Evolutionary conservation across 2,888 invertebrate species (phyloP).

Genomic region (Eulithis prunata): DNA sequence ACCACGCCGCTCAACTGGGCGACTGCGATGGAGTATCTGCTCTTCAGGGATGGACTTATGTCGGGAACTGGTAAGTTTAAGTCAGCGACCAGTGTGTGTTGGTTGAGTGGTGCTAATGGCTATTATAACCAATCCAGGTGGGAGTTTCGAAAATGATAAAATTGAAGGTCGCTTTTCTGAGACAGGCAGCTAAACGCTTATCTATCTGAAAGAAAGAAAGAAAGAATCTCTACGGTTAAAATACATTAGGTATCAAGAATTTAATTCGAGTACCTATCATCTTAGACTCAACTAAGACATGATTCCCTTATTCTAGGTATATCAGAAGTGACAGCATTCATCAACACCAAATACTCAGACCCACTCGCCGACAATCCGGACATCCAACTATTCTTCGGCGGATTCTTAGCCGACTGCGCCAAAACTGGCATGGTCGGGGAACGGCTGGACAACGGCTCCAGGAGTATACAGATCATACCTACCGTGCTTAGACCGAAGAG

Average conservation of each 20-base stretch:
- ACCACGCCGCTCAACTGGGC: slow-evolving; percentile 95
- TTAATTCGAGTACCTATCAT: too few relatives aligned
- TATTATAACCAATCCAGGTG: too few relatives aligned
- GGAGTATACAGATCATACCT: slow-evolving; percentile 89
- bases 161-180: too few relatives aligned
- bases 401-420: slow-evolving; percentile 93
- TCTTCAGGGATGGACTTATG: slow-evolving; percentile 95
- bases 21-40: slow-evolving; percentile 94
- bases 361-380: slow-evolving; percentile 91
- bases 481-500: slow-evolving; percentile 94
- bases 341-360: slow-evolving; percentile 91
- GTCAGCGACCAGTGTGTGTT: neutral
- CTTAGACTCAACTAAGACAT: too few relatives aligned
- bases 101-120: too few relatives aligned
- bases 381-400: slow-evolving; percentile 94
- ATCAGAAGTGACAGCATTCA: slow-evolving; percentile 93
- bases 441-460: slow-evolving; percentile 86
- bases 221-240: too few relatives aligned
- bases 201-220: too few relatives aligned
- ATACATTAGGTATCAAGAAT: too few relatives aligned
- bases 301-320: slow-evolving; percentile 79
- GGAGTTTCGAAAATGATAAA: too few relatives aligned
- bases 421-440: slow-evolving; percentile 94
- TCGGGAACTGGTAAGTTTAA: slow-evolving; percentile 89
- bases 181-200: too few relatives aligned